These are phyloP conservation scores for Cyprinodon variegatus DNA, from an alignment of 2,113 vertebrate species.

Conservation along the genomic window DNA sequence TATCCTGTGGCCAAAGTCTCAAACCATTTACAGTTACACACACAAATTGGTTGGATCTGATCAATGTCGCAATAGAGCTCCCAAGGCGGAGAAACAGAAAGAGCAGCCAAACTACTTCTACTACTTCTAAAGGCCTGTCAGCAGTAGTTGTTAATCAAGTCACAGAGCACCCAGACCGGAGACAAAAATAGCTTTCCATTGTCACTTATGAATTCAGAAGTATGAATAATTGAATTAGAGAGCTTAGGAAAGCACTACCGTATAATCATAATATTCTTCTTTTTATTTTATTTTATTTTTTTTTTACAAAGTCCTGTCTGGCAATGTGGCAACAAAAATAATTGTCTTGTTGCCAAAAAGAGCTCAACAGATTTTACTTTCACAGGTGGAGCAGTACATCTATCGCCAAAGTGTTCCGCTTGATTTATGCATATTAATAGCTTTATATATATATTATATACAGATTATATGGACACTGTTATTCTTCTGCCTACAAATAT, in stretches of 20 bases:
- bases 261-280: neutral
- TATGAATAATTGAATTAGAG: slow-evolving; percentile 56
- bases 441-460: too few relatives aligned
- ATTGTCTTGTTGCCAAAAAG: too few relatives aligned
- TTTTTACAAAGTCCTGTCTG: too few relatives aligned
- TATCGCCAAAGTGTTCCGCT: too few relatives aligned
- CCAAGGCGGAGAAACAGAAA: slow-evolving; percentile 40
- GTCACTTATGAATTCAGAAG: slow-evolving; percentile 48
- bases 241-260: slow-evolving; percentile 7
- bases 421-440: too few relatives aligned
- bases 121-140: slow-evolving; percentile 39
- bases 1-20: slow-evolving; percentile 12
- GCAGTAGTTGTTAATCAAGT: slow-evolving; percentile 34
- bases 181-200: slow-evolving; percentile 65
- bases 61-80: slow-evolving; percentile 39
- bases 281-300: too few relatives aligned
- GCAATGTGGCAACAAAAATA: too few relatives aligned
- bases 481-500: too few relatives aligned
- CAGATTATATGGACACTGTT: too few relatives aligned
- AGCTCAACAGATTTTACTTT: too few relatives aligned
- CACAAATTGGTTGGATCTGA: slow-evolving; percentile 44
- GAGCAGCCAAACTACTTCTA: slow-evolving; percentile 22
- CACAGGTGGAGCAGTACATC: too few relatives aligned
- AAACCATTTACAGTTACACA: slow-evolving; percentile 56
- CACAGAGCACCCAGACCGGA: slow-evolving; percentile 10